Evolutionary conservation across 2,797 vertebrate species (phyloP).

Genomic region (Chromobotia macracanthus): DNA sequence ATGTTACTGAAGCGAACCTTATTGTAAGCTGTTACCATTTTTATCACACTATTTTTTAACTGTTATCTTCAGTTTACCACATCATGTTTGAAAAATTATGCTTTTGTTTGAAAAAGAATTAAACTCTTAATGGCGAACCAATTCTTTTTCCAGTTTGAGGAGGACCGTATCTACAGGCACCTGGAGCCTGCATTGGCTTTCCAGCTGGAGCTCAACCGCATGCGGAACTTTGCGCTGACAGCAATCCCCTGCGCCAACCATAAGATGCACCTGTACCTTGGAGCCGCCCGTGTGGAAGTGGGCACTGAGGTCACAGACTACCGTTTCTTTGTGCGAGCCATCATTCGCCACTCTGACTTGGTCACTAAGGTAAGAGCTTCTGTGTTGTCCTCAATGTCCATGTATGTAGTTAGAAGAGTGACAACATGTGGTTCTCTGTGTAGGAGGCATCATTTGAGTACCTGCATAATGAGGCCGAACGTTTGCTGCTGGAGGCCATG

Average conservation of each 20-base stretch:
- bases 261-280: conserved; percentile 98
- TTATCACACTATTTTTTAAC: too few species aligned
- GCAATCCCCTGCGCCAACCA: conserved; percentile 97
- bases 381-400: not conserved
- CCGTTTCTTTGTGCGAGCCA: conserved; percentile 96
- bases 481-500: conserved; percentile 96
- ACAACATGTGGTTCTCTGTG: not conserved
- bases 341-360: conserved; percentile 95
- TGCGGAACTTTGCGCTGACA: conserved; percentile 96
- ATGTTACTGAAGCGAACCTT: too few species aligned
- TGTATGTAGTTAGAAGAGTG: not conserved
- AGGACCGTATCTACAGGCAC: conserved; percentile 96
- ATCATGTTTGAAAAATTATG: not conserved
- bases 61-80: not conserved
- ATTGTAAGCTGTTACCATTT: not conserved
- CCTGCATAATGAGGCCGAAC: conserved; percentile 95
- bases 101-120: not conserved
- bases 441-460: conserved; percentile 99
- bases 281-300: conserved; percentile 94
- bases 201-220: conserved; percentile 95
- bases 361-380: conserved; percentile 89
- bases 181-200: conserved; percentile 96
- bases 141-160: conserved; percentile 82
- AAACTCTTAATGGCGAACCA: not conserved
- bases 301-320: conserved; percentile 97